Evolutionary conservation across 92 coral and sea anemone genomes (phyloP), one percentile per base, ranked within the genome.

Genomic region (Epizoanthus rinbou): DNA sequence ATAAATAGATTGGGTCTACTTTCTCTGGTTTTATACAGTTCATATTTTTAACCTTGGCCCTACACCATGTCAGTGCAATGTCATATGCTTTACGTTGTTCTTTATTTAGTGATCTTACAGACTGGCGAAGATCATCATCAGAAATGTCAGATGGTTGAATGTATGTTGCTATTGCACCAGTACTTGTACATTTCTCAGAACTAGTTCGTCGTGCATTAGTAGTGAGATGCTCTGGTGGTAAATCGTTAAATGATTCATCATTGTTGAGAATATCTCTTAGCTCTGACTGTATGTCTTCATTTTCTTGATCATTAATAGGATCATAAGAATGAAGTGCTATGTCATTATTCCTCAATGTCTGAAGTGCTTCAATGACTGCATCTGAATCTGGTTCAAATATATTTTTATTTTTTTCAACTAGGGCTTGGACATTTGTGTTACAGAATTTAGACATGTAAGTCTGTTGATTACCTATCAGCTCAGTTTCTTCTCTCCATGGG

Each of bases 41-140:
- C 88, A 86, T 37, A 52, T 86, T 85, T 91, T 91, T 91, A 17
- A 91, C 63, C 79, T 64, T 79, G 67, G 6, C 62, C 31, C 92
- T 37, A 85, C 89, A 79, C 92, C 89, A 89, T 28, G 89, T 41
- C 6, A 89, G 86, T 9, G 73, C 83, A 4, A 57, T 83, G 47
- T 87, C 85, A 73, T 79, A 88, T 85, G 91, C 84, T 16, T 79
- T 24, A 25, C 88, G 91, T 71, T 85, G 88, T 73, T 85, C 31
- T 22, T 0, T 39, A 52, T 85, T 88, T 50, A 88, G 71, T 25
- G 89, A 19, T 85, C 88, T 79, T 25, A 85, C 86, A 78, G 85
- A 68, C 67, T 85, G 41, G 19, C 85, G 89, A 67, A 85, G 82
- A 8, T 67, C 50, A 62, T 85, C 88, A 76, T 88, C 91, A 88